A percentile compares a stretch with the other conserved stretches of the same genome.
These are phyloP conservation scores for Tapirus terrestris DNA, from an alignment of 2,113 vertebrate species.

Conservation along the genomic window DNA sequence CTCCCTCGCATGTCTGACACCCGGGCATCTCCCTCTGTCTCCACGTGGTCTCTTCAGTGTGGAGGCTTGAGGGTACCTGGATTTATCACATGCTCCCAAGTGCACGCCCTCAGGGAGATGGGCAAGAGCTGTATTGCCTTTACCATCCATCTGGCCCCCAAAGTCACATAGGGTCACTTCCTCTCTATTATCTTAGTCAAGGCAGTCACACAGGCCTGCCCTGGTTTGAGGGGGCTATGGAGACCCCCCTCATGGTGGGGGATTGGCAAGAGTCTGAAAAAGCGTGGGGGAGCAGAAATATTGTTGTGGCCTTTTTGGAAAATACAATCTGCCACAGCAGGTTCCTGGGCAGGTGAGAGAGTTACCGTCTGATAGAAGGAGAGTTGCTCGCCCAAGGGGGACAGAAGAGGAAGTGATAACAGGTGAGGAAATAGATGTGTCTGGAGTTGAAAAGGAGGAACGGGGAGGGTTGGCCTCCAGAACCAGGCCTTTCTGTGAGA, in stretches of 20 bases:
- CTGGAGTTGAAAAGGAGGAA: neutral
- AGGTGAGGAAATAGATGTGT: neutral
- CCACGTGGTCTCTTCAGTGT: neutral
- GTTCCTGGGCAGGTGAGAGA: neutral
- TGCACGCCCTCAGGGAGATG: neutral
- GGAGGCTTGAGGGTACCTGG: neutral
- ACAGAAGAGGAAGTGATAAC: neutral
- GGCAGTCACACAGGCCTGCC: rapidly evolving
- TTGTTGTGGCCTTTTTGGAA: neutral
- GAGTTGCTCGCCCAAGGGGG: neutral
- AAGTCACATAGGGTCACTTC: neutral
- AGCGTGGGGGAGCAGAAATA: neutral
- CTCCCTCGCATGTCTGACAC: neutral
- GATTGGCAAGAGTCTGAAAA: neutral
- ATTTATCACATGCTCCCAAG: neutral
- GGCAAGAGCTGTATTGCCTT: neutral
- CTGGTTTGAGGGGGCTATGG: too few relatives aligned
- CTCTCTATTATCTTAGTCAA: neutral
- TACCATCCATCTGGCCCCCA: too few relatives aligned
- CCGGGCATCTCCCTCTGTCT: neutral
- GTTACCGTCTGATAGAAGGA: neutral
- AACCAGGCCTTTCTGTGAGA: neutral
- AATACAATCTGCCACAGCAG: too few relatives aligned
- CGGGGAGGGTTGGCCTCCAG: neutral
- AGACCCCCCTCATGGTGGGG: neutral